phyloP scores from a whole-genome alignment of 2,113 vertebrate species.

The Albula glossodonta region DNA sequence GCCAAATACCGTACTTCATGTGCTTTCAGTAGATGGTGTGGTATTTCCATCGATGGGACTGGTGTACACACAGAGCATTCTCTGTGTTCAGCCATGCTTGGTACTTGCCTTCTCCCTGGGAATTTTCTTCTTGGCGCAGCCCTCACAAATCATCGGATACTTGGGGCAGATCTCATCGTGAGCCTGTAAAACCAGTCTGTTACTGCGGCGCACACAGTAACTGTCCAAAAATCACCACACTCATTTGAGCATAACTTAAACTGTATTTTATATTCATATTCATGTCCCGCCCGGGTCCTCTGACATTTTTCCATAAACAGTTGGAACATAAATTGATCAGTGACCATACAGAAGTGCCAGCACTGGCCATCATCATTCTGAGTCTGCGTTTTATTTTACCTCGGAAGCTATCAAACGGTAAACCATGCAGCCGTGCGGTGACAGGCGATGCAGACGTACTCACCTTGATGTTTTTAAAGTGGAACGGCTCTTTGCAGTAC shows the following conservation, averaged over 20 bases:
- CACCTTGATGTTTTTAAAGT: constrained; percentile 74
- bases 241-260: neutral
- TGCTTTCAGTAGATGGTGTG: neutral
- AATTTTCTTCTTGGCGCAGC: constrained; percentile 90
- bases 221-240: neutral
- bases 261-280: neutral
- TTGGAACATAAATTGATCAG: neutral
- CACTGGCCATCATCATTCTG: no score
- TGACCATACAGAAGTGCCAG: neutral
- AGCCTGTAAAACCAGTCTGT: constrained; percentile 64
- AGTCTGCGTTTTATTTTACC: neutral
- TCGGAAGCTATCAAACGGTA: neutral
- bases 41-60: neutral
- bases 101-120: constrained; percentile 83
- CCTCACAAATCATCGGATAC: constrained; percentile 88
- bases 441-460: neutral
- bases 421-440: neutral
- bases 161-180: constrained; percentile 90
- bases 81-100: neutral
- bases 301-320: neutral
- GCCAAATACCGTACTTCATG: neutral
- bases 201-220: neutral
- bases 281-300: neutral
- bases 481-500: constrained; percentile 77
- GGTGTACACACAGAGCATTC: neutral